Base-by-base conservation (phyloP, 2,888 invertebrate species). In the Sminthurinus aureus region DNA sequence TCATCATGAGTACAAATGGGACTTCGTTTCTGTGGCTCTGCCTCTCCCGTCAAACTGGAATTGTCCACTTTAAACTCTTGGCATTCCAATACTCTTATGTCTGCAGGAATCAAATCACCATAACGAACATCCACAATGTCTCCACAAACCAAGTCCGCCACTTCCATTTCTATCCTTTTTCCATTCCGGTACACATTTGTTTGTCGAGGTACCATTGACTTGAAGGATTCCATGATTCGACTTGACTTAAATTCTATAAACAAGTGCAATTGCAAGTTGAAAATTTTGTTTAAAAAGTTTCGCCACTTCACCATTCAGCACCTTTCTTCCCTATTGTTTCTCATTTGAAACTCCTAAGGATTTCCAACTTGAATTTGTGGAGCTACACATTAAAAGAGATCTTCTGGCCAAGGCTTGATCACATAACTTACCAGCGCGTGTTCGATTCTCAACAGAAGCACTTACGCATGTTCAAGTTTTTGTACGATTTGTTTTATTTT, bases 31-130 rank as follows among this genome's bases (percentile, higher is more conserved):
- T 93, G 92, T 0, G 94, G 93, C 86, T 94, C 94, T 0, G 93
- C 93, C 90, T 94, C 94, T 85, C 94, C 94, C 13, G 94, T 94
- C 76, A 94, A 90, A 13, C 93, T 93, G 0, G 94, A 93, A 90
- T 94, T 94, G 89, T 94, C 94, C 89, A 91, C 92, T 91, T 93
- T 93, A 89, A 93, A 92, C 58, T 92, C 91, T 86, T 91, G 91
- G 12, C 92, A 91, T 73, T 90, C 89, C 79, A 93, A 90, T 85
- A 93, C 90, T 82, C 93, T 90, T 84, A 93, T 90, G 89, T 93
- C 93, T 73, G 93, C 93, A 6, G 93, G 93, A 9, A 93, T 91
- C 83, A 92, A 89, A 89, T 93, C 93, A 73, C 93, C 93, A 71
- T 85, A 92, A 88, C 92, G 92, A 79, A 93, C 91, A 81, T 93